Percentiles rank a stretch among this genome's conserved stretches.
phyloP scores from a whole-genome alignment of 2,797 vertebrate species.

The Microctenopoma steveboyesi region DNA sequence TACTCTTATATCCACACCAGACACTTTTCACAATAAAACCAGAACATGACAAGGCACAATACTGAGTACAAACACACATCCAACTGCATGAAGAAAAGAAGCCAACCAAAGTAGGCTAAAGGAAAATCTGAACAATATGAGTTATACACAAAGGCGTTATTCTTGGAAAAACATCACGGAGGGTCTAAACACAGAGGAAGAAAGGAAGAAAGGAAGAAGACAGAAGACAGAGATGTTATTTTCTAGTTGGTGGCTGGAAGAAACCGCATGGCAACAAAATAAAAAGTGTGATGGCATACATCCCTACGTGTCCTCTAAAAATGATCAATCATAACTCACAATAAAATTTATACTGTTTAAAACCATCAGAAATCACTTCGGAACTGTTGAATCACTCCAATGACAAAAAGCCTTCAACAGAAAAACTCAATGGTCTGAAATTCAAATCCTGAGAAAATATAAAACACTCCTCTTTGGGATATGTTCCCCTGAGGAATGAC shows the following conservation, averaged over 20 bases:
- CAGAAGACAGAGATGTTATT: conserved; percentile 41
- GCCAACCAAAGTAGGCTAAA: conserved; percentile 81
- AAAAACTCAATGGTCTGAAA: conserved; percentile 28
- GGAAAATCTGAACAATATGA: conserved; percentile 87
- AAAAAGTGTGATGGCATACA: conserved; percentile 1
- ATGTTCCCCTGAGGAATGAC: conserved; percentile 32
- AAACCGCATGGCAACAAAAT: conserved; percentile 81
- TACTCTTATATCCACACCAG: conserved; percentile 33
- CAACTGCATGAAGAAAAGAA: conserved; percentile 22
- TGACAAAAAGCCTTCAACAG: conserved; percentile 23
- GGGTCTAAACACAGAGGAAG: conserved; percentile 43
- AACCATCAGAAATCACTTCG: not conserved
- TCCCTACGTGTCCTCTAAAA: not conserved
- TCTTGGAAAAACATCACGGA: conserved; percentile 69
- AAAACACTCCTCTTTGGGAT: conserved; percentile 40
- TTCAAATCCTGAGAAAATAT: conserved; percentile 26
- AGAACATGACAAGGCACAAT: conserved; percentile 47
- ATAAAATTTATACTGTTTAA: not conserved
- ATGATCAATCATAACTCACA: not conserved
- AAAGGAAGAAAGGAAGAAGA: conserved; percentile 26
- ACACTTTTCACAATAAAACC: conserved; percentile 46
- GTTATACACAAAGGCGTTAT: conserved; percentile 74
- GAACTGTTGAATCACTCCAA: conserved; percentile 3
- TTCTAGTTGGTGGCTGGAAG: conserved; percentile 78
- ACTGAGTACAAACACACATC: conserved; percentile 55